A percentile compares a stretch with the other conserved stretches of the same genome.
These are phyloP conservation scores for Pardalotus punctatus DNA, from an alignment of 2,113 vertebrate genomes.

Conservation along the genomic window DNA sequence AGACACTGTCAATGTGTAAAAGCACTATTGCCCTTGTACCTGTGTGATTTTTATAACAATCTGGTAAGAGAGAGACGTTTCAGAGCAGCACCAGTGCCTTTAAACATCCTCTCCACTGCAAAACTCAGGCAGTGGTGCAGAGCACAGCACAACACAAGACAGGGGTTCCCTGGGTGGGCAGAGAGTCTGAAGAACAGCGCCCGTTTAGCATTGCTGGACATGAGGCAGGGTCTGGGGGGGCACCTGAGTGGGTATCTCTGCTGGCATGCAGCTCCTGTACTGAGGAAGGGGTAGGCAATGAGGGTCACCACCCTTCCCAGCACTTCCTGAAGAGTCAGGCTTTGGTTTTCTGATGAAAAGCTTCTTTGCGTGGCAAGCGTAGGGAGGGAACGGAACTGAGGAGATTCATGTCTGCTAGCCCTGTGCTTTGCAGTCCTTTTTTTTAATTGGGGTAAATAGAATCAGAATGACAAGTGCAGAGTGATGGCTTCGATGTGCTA, in stretches of 20 bases:
- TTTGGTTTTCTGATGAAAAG: background rate
- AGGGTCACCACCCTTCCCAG: background rate
- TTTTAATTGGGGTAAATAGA: slow-evolving; percentile 55
- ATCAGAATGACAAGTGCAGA: slow-evolving; percentile 45
- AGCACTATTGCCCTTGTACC: background rate
- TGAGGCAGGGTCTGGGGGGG: background rate
- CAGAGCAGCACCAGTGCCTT: background rate
- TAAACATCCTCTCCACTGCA: background rate
- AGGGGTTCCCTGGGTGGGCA: background rate
- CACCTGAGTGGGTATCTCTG: background rate
- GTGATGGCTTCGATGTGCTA: slow-evolving; percentile 39
- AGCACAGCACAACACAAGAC: fast-evolving
- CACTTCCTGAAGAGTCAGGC: background rate
- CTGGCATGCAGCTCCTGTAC: background rate
- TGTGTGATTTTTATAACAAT: background rate
- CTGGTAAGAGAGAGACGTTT: background rate
- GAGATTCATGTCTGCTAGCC: slow-evolving; percentile 4
- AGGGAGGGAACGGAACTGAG: fast-evolving
- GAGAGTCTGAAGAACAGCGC: background rate
- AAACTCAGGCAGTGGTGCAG: background rate
- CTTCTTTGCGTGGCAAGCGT: background rate
- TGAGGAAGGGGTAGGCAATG: background rate
- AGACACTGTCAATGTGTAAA: background rate
- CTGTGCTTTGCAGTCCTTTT: background rate
- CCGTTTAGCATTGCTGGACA: fast-evolving